A percentile compares a stretch with the other conserved stretches of the same genome.
phyloP scores from a whole-genome alignment of 2,113 vertebrate species.

The Crotophaga sulcirostris region DNA sequence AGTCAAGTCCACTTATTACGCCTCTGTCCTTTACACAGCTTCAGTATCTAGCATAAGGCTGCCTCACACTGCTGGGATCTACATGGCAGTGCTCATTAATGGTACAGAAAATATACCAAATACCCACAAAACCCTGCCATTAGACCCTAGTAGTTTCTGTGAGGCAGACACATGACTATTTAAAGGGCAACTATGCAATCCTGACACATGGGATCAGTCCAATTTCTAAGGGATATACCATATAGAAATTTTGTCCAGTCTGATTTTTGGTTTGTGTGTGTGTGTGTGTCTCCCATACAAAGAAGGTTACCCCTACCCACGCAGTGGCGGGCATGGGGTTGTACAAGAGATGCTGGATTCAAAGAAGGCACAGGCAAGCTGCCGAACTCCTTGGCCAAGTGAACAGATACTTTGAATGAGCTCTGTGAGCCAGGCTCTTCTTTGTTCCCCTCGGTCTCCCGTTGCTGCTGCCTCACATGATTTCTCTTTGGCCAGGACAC shows the following conservation, averaged over 20 bases:
- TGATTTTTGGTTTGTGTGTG: neutral
- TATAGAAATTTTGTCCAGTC: neutral
- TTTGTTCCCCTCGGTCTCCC: neutral
- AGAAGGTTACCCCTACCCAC: neutral
- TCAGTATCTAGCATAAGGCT: neutral
- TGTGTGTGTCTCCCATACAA: neutral
- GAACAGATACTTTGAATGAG: constrained; percentile 25
- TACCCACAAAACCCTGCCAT: neutral
- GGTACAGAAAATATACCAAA: neutral
- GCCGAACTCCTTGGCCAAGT: neutral
- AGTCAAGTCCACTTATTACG: neutral
- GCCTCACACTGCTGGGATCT: neutral
- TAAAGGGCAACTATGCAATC: neutral
- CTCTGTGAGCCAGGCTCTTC: neutral
- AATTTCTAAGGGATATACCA: neutral
- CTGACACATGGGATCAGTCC: neutral
- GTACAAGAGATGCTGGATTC: neutral
- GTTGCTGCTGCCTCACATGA: neutral
- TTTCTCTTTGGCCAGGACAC: constrained; percentile 42
- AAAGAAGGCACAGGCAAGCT: neutral
- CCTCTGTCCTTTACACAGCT: neutral
- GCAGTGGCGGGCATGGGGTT: accelerated
- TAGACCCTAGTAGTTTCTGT: neutral
- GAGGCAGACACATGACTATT: neutral
- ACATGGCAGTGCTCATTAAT: neutral